These are phyloP conservation scores for Himantopus leucocephalus DNA, from an alignment of 2,113 vertebrate species.

Conservation along the genomic window DNA sequence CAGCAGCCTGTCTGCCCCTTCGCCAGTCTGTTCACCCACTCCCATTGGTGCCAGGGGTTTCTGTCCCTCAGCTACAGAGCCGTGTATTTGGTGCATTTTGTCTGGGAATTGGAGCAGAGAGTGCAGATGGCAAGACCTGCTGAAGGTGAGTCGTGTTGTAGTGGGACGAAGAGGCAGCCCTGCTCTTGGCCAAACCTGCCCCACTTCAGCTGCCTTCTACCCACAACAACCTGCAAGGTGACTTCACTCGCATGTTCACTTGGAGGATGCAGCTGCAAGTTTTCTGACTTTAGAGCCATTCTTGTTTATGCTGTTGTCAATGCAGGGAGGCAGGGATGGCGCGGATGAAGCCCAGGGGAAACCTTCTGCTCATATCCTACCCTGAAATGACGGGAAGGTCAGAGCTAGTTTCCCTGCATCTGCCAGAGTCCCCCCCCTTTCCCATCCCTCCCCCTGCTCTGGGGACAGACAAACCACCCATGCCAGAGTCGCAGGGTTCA, in stretches of 20 bases:
- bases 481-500: conserved; percentile 7
- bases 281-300: background rate
- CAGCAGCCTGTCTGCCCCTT: background rate
- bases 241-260: background rate
- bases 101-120: background rate
- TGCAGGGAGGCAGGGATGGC: background rate
- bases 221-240: background rate
- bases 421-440: background rate
- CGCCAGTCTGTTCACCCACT: background rate
- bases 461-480: background rate
- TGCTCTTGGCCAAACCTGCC: background rate
- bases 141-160: background rate
- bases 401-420: background rate
- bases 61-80: background rate
- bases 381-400: background rate
- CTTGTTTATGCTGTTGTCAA: background rate
- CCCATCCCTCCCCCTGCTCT: conserved; percentile 44
- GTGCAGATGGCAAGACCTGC: background rate
- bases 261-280: background rate
- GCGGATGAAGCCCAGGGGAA: conserved; percentile 33
- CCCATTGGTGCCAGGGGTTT: background rate
- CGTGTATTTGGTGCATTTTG: background rate
- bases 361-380: background rate
- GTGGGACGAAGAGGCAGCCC: background rate
- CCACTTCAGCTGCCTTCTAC: background rate